A percentile compares a stretch with the other conserved stretches of the same genome.
phyloP scores from a whole-genome alignment of 2,797 vertebrate species.

The Xyrichtys novacula region DNA sequence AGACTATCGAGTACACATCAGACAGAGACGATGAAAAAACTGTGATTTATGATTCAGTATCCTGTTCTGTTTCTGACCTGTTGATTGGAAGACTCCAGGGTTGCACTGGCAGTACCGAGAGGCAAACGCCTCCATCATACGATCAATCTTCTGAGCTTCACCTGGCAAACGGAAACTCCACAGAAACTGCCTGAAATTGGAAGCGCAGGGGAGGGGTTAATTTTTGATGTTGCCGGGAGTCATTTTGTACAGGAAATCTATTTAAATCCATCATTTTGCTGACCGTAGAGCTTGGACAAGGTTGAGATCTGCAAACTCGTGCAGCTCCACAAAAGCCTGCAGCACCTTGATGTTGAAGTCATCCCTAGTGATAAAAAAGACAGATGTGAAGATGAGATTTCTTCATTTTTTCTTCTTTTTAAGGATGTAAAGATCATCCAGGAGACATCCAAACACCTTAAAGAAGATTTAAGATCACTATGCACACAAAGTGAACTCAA shows the following conservation, averaged over 20 bases:
- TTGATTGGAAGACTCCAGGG: conserved; percentile 97
- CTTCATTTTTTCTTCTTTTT: conserved; percentile 2
- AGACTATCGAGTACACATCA: neutral
- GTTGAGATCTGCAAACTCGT: conserved; percentile 98
- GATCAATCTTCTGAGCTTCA: conserved; percentile 98
- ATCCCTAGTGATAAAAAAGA: conserved; percentile 83
- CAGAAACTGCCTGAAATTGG: conserved; percentile 90
- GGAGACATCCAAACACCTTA: conserved; percentile 15
- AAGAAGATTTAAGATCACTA: conserved; percentile 9
- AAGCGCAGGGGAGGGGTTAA: neutral
- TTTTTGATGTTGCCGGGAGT: neutral
- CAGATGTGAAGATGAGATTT: neutral
- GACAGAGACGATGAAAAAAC: neutral
- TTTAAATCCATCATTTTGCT: conserved; percentile 30
- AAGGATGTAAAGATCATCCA: conserved; percentile 12
- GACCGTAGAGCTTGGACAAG: conserved; percentile 96
- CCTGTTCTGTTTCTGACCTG: conserved; percentile 84
- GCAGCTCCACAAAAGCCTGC: conserved; percentile 97
- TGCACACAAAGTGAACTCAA: conserved; percentile 35
- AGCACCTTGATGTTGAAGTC: conserved; percentile 99
- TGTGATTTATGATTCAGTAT: neutral
- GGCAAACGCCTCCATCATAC: conserved; percentile 99
- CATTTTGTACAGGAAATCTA: neutral
- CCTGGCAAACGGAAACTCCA: conserved; percentile 98
- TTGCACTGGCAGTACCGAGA: conserved; percentile 98